Evolutionary conservation across 2,888 invertebrate species (phyloP).

Genomic region (Mechanitis messenoides): DNA sequence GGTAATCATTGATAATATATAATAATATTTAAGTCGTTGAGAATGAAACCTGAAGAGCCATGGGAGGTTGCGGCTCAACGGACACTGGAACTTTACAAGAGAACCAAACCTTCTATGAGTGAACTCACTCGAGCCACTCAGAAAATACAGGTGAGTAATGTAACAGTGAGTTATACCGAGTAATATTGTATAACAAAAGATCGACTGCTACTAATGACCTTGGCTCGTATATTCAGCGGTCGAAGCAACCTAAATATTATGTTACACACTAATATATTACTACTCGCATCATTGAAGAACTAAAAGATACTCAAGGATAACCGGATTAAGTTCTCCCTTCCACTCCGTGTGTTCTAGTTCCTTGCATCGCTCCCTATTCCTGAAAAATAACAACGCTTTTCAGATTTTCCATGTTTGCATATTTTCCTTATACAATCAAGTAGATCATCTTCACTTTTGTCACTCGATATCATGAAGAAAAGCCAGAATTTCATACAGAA

Average conservation of each 20-base stretch:
- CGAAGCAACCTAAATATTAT: conserved; percentile 1
- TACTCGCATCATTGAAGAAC: neutral
- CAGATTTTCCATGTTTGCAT: no score
- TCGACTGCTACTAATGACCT: neutral
- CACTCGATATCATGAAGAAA: no score
- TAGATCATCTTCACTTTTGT: no score
- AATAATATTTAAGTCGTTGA: conserved; percentile 40
- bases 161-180: neutral
- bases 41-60: conserved; percentile 46
- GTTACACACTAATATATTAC: neutral
- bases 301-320: no score
- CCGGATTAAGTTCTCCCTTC: no score
- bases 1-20: no score
- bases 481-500: no score
- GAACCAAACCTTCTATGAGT: conserved; percentile 53
- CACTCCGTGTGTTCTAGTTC: no score
- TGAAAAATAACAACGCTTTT: no score
- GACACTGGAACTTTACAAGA: conserved; percentile 59
- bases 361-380: no score
- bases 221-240: conserved; percentile 8
- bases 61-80: conserved; percentile 64
- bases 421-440: no score
- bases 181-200: neutral
- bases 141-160: conserved; percentile 53
- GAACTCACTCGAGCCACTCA: conserved; percentile 56